Conservation (phyloP, 2,888 invertebrate genomes). For the Capitulum mitella region DNA sequence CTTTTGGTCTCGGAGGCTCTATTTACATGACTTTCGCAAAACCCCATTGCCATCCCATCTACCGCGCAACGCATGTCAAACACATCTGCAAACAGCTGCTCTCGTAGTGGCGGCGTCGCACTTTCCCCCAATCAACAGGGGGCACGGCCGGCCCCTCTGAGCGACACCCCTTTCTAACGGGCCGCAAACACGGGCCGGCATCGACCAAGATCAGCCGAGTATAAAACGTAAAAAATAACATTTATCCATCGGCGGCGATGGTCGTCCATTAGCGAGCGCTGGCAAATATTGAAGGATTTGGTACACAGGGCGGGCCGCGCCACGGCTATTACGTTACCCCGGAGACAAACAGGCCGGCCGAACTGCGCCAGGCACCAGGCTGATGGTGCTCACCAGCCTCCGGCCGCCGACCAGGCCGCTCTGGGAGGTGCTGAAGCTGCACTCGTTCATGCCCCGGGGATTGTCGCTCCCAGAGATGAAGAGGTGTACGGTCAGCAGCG, state of each 20-base stretch:
- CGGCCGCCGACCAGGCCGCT: too few species aligned
- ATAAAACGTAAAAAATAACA: not conserved
- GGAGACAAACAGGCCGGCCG: not conserved
- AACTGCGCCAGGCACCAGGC: too few species aligned
- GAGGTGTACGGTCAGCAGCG: too few species aligned
- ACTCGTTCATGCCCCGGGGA: too few species aligned
- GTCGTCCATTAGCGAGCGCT: not conserved
- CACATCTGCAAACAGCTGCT: not conserved
- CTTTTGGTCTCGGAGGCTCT: too few species aligned
- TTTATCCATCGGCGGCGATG: not conserved
- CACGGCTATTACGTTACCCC: not conserved
- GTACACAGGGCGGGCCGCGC: not conserved
- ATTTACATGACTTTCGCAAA: too few species aligned
- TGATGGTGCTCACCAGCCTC: too few species aligned
- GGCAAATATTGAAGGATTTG: slow-evolving; percentile 10
- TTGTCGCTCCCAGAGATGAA: too few species aligned
- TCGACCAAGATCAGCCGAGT: not conserved
- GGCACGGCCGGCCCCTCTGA: not conserved
- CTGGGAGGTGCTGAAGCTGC: too few species aligned
- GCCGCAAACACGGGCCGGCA: not conserved
- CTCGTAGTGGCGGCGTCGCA: not conserved
- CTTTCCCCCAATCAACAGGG: not conserved
- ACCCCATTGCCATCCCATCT: too few species aligned
- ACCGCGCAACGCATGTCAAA: not conserved
- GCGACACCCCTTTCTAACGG: not conserved